Percentiles rank a stretch among this genome's conserved stretches.
Evolutionary conservation across 1,140 invertebrate genomes (phyloP).

Genomic region (Apis florea): DNA sequence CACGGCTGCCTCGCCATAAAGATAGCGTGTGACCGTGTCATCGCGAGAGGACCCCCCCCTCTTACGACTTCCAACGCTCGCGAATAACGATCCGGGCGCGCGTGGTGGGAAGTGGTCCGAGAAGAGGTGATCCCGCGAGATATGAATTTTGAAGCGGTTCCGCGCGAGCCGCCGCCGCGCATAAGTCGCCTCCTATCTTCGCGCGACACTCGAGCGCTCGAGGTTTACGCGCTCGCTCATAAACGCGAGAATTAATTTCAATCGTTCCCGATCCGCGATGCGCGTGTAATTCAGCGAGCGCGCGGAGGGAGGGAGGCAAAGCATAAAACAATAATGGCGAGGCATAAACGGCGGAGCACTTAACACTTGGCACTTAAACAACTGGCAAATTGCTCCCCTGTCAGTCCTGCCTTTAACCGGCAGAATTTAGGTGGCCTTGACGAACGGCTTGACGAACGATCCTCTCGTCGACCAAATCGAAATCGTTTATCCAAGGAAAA

Average conservation of each 20-base stretch:
- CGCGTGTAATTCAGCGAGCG: slow-evolving; percentile 37
- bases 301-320: slow-evolving; percentile 68
- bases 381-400: slow-evolving; percentile 81
- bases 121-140: slow-evolving; percentile 38
- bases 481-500: slow-evolving; percentile 53
- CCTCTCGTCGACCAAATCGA: slow-evolving; percentile 56
- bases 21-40: slow-evolving; percentile 18
- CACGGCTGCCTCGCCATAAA: neutral
- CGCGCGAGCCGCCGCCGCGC: slow-evolving; percentile 27
- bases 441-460: slow-evolving; percentile 60
- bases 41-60: neutral
- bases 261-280: slow-evolving; percentile 70
- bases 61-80: neutral
- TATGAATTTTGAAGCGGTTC: slow-evolving; percentile 62
- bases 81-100: slow-evolving; percentile 1
- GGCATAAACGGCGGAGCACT: slow-evolving; percentile 80
- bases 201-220: slow-evolving; percentile 55
- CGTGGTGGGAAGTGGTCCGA: neutral
- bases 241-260: slow-evolving; percentile 79
- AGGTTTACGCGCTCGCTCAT: slow-evolving; percentile 68
- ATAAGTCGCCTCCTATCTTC: slow-evolving; percentile 65
- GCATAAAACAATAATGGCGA: slow-evolving; percentile 81
- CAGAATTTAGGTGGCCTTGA: slow-evolving; percentile 77
- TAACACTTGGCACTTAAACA: slow-evolving; percentile 81
- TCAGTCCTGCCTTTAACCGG: slow-evolving; percentile 76